Evolutionary conservation across 1,140 invertebrate species (phyloP).

Genomic region (Steinernema feltiae): DNA sequence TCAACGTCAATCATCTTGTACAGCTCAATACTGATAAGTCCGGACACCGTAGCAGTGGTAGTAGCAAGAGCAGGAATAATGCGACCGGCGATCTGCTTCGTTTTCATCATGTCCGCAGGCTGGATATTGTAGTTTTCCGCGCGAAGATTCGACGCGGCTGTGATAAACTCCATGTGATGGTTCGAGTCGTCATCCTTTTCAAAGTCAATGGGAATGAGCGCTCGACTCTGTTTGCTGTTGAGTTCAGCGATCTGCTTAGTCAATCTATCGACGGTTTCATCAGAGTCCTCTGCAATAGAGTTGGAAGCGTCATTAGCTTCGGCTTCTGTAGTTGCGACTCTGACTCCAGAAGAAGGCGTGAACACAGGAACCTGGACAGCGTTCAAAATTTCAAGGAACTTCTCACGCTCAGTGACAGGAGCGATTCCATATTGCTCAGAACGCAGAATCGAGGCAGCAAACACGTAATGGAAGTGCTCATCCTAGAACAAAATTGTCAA

Average conservation of each 20-base stretch:
- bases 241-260: slow-evolving; percentile 41
- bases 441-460: slow-evolving; percentile 82
- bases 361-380: slow-evolving; percentile 62
- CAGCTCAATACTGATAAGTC: slow-evolving; percentile 84
- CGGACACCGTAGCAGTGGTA: slow-evolving; percentile 90
- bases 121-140: slow-evolving; percentile 92
- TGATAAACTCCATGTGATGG: slow-evolving; percentile 98
- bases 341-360: slow-evolving; percentile 82
- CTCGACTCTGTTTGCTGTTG: neutral
- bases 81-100: slow-evolving; percentile 93
- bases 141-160: slow-evolving; percentile 87
- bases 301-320: slow-evolving; percentile 63
- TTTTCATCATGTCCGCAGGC: slow-evolving; percentile 88
- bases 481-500: neutral
- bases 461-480: slow-evolving; percentile 80
- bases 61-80: slow-evolving; percentile 99
- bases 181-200: slow-evolving; percentile 82
- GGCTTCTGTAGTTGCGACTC: slow-evolving; percentile 90
- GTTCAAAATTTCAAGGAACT: slow-evolving; percentile 9
- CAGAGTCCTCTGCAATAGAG: slow-evolving; percentile 63
- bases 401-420: slow-evolving; percentile 67
- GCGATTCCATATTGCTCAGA: slow-evolving; percentile 82
- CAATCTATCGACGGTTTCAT: slow-evolving; percentile 68
- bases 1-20: slow-evolving; percentile 70
- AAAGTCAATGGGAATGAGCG: neutral